These are phyloP conservation scores for Chelonus insularis DNA, from an alignment of 1,140 invertebrate genomes.

Conservation along the genomic window DNA sequence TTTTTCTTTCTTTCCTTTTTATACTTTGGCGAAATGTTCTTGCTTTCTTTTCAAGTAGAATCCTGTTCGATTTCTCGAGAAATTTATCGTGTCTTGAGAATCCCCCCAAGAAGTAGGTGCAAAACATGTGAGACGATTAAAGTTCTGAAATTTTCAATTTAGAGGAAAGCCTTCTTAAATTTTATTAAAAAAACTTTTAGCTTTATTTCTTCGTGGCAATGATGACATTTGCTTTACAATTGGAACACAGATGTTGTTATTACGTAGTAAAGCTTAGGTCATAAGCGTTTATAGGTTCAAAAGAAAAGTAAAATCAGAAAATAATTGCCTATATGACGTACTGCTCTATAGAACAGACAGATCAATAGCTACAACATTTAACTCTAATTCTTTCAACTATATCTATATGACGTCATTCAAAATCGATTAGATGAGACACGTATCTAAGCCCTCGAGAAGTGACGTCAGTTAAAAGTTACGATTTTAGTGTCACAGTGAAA, in stretches of 20 bases:
- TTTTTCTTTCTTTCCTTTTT: slow-evolving; percentile 13
- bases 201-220: too few relatives aligned
- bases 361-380: background rate
- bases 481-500: background rate
- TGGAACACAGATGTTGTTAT: too few relatives aligned
- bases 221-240: too few relatives aligned
- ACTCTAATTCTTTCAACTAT: slow-evolving; percentile 20
- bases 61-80: slow-evolving; percentile 17
- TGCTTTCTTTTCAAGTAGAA: background rate
- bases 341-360: too few relatives aligned
- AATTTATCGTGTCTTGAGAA: slow-evolving; percentile 22
- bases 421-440: slow-evolving; percentile 49
- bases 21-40: background rate
- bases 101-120: slow-evolving; percentile 1
- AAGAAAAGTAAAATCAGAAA: too few relatives aligned
- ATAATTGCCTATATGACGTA: too few relatives aligned
- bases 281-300: too few relatives aligned
- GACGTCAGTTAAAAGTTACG: slow-evolving; percentile 22
- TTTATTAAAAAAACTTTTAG: too few relatives aligned
- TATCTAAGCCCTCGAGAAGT: slow-evolving; percentile 25
- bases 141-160: slow-evolving; percentile 7
- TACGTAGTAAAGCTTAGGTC: too few relatives aligned
- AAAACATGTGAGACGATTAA: slow-evolving; percentile 20
- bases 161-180: background rate
- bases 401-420: slow-evolving; percentile 44